Conservation (phyloP, 2,888 invertebrate genomes). For the Chymomyza fuscimana region DNA sequence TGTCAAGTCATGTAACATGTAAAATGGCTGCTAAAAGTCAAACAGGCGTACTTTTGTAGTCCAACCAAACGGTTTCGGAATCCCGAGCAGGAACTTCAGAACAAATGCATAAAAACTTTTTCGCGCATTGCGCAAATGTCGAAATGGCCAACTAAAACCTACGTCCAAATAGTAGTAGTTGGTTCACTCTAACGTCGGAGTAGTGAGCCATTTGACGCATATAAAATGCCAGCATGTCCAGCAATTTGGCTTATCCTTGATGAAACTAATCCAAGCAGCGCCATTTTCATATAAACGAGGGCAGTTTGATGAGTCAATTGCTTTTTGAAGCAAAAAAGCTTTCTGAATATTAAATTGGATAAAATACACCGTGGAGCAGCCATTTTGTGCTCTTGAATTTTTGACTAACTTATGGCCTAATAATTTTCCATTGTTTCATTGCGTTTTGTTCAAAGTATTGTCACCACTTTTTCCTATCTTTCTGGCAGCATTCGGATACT, state of each 20-base stretch:
- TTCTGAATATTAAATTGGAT: too few relatives aligned
- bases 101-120: conserved; percentile 66
- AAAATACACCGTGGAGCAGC: too few relatives aligned
- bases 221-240: conserved; percentile 54
- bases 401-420: too few relatives aligned
- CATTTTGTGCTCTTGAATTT: too few relatives aligned
- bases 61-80: not conserved
- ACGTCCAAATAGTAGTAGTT: not conserved
- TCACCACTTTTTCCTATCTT: too few relatives aligned
- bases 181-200: conserved; percentile 13
- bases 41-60: not conserved
- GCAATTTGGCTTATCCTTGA: conserved; percentile 72
- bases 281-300: conserved; percentile 65
- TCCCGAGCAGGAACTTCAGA: not conserved
- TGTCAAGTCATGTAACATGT: conserved; percentile 36
- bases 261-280: conserved; percentile 75
- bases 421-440: too few relatives aligned
- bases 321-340: too few relatives aligned
- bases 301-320: not conserved
- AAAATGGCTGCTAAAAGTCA: conserved; percentile 31
- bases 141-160: conserved; percentile 38
- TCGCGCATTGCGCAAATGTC: conserved; percentile 49
- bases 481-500: too few relatives aligned
- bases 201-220: conserved; percentile 25
- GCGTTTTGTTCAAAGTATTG: too few relatives aligned